Base-by-base conservation (phyloP, 2,888 invertebrate species). In the Petrolisthes manimaculis region DNA sequence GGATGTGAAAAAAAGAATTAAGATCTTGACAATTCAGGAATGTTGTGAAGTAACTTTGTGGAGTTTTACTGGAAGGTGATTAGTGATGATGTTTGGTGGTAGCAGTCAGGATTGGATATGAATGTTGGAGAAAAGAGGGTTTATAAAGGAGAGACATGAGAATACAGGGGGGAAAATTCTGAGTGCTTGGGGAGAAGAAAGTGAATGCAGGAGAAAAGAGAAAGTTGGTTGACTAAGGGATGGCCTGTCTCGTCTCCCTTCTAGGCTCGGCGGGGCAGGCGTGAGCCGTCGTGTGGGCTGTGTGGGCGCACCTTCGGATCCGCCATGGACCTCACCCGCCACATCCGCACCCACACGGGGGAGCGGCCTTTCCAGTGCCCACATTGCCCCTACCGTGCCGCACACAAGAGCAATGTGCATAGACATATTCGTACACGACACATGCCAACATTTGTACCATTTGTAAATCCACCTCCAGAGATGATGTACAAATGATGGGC, bases 291-390 rank as follows among this genome's bases (percentile, higher is more conserved):
- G 78, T 90, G 90, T 61, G 79, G 53, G 37, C 77, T 86, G 75
- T 90, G 90, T 54, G 87, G 87, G n/a, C 87, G 87, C 51, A 74
- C 55, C 54, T 90, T 88, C 82, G 56, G 74, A 37, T 84, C 83
- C 9, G 55, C 79, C 67, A 83, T 87, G 83, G 90, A 90, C 85
- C 85, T 90, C 69, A 85, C 85, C 61, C 87, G 90, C 54, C 90
- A 90, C 86, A 83, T 88, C 83, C 88, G 90, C 61, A 88, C 88
- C 12, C 90, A 90, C 79, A 90, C 90, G n/a, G 90, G 90, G 67
- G 90, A 90, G 80, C 80, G 80, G 67, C 90, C 90, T 37, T 90
- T 90, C 88, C 88, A 86, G 69, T 90, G 90, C 74, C 90, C 90
- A 9, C 83, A 79, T 69, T 90, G 90, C 67, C 74, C 85, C 14